Percentiles rank a stretch among this genome's conserved stretches.
Conservation (phyloP, 2,797 vertebrate species). For the Pteronotus mesoamericanus region DNA sequence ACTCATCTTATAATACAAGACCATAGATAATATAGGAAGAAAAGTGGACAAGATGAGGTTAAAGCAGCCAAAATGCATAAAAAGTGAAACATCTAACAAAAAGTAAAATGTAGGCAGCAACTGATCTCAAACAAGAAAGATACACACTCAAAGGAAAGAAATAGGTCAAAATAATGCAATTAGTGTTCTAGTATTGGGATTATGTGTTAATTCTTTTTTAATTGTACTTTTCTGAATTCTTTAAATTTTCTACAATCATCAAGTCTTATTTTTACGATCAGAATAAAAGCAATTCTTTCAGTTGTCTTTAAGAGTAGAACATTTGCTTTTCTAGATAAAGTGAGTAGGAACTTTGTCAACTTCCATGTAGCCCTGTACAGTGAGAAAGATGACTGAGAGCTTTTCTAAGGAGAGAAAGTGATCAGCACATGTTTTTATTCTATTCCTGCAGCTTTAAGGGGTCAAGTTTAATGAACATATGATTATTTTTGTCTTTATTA, state of each 20-base stretch:
- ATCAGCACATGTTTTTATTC: background rate
- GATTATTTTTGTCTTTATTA: background rate
- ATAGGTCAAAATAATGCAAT: background rate
- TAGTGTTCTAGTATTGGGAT: background rate
- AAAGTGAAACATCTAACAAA: background rate
- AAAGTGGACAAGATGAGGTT: background rate
- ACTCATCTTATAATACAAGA: background rate
- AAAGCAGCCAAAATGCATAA: background rate
- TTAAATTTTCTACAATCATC: background rate
- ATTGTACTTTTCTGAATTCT: background rate
- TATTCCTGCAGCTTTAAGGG: background rate
- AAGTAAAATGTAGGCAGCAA: background rate
- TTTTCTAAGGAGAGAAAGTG: background rate
- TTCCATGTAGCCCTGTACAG: background rate
- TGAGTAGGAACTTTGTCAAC: background rate
- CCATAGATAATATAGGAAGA: background rate
- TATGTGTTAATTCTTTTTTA: background rate
- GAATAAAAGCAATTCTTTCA: background rate
- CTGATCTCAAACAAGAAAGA: background rate
- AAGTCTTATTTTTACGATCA: background rate
- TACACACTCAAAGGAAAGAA: background rate
- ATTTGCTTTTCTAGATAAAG: background rate
- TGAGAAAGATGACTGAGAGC: background rate
- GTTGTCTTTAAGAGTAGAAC: background rate
- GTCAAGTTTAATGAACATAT: background rate